Conservation (phyloP, 2,113 vertebrate genomes). For the Crypturellus undulatus region DNA sequence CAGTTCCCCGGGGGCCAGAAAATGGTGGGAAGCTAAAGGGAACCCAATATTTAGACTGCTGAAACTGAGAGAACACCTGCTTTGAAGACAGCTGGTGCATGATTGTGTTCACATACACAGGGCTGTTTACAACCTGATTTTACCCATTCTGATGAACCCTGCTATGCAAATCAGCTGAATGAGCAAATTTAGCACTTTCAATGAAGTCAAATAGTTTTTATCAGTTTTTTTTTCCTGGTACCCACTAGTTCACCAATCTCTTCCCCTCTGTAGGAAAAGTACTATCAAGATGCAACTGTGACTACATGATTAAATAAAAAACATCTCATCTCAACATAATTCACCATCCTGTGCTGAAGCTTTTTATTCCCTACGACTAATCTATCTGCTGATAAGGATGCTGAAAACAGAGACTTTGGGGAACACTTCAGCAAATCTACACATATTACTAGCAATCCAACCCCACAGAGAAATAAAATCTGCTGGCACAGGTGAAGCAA, state of each 20-base stretch:
- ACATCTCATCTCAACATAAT: constrained; percentile 15
- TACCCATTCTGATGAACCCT: neutral
- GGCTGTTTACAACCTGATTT: neutral
- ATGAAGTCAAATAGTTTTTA: neutral
- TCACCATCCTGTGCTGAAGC: neutral
- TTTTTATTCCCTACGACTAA: constrained; percentile 36
- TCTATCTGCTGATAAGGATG: constrained; percentile 40
- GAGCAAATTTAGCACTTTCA: neutral
- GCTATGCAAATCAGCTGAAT: neutral
- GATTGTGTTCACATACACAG: neutral
- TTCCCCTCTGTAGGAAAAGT: neutral
- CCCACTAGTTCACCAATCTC: neutral
- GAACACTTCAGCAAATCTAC: constrained; percentile 31
- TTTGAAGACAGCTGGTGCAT: neutral
- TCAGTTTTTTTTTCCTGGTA: neutral
- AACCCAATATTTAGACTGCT: neutral
- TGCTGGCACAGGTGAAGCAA: neutral
- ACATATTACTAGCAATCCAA: constrained; percentile 8
- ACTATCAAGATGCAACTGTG: neutral
- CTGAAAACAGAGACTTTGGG: constrained; percentile 9
- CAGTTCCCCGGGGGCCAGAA: neutral
- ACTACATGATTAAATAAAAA: constrained; percentile 31
- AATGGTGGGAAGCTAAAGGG: neutral
- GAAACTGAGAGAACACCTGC: neutral
- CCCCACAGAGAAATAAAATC: neutral